phyloP scores from a whole-genome alignment of 2,888 invertebrate genomes.

The Ophion obscuratus region DNA sequence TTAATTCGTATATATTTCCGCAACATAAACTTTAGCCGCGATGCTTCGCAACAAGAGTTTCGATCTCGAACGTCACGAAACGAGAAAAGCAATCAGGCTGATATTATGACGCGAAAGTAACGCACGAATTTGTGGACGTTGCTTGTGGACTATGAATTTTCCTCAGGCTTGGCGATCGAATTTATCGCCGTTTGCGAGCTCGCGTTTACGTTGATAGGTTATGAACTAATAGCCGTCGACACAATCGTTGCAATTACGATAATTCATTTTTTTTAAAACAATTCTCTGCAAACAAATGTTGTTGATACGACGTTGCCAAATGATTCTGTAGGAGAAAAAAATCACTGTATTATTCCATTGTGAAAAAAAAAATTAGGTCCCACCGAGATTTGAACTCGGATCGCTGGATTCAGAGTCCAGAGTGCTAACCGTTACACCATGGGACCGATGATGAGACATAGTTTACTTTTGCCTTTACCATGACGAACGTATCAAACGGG shows the following conservation, averaged over 20 bases:
- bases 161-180: neutral
- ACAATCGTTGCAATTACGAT: neutral
- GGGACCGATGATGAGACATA: slow-evolving; percentile 84
- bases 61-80: neutral
- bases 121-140: neutral
- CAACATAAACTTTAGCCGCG: neutral
- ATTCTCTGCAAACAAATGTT: neutral
- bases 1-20: neutral
- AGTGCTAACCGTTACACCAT: slow-evolving; percentile 92
- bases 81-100: neutral
- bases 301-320: neutral
- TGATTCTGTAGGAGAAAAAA: neutral
- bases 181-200: slow-evolving; percentile 31
- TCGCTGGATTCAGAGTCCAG: slow-evolving; percentile 93
- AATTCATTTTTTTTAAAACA: neutral
- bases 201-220: neutral
- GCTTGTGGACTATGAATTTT: neutral
- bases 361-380: slow-evolving; percentile 84
- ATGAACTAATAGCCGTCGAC: neutral
- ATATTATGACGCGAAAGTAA: neutral
- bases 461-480: neutral
- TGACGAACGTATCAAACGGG: neutral
- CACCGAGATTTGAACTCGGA: slow-evolving; percentile 93
- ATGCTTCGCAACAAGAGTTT: neutral
- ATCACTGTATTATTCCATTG: neutral